Evolutionary conservation across 2,888 invertebrate species (phyloP).

Genomic region (Agonum fuliginosum): DNA sequence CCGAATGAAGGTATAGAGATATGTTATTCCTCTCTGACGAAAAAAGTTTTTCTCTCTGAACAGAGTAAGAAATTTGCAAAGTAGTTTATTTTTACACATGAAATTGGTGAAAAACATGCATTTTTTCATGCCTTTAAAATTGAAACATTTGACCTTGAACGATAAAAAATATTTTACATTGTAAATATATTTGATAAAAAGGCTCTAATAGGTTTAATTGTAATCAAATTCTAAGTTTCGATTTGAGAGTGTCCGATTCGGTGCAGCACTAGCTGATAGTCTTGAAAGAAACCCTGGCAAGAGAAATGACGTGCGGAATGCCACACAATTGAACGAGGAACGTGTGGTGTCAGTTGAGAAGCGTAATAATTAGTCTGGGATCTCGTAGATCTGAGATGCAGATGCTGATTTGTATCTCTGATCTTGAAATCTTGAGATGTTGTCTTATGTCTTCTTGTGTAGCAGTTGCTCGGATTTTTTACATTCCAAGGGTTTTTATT

Average conservation of each 20-base stretch:
- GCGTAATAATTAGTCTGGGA: slow-evolving; percentile 44
- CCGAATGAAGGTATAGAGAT: no score
- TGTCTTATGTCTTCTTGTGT: slow-evolving; percentile 7
- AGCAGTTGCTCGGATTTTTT: neutral
- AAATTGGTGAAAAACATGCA: no score
- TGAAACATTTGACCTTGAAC: no score
- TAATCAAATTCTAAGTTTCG: no score
- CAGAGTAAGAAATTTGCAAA: no score
- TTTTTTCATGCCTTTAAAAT: no score
- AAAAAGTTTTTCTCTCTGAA: no score
- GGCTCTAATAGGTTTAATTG: no score
- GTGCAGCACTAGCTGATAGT: neutral
- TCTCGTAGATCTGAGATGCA: slow-evolving; percentile 6
- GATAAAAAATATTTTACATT: no score
- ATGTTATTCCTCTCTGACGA: no score
- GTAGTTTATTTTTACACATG: no score
- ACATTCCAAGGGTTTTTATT: slow-evolving; percentile 14
- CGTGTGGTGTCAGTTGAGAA: slow-evolving; percentile 43
- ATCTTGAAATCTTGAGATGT: slow-evolving; percentile 35
- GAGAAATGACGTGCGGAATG: slow-evolving; percentile 46
- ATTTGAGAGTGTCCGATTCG: neutral
- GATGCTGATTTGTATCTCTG: slow-evolving; percentile 30
- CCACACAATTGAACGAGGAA: slow-evolving; percentile 37
- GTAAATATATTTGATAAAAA: no score
- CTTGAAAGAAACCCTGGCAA: neutral